These are phyloP conservation scores for Malurus alboscapulatus DNA, from an alignment of 2,113 vertebrate genomes.

Conservation along the genomic window DNA sequence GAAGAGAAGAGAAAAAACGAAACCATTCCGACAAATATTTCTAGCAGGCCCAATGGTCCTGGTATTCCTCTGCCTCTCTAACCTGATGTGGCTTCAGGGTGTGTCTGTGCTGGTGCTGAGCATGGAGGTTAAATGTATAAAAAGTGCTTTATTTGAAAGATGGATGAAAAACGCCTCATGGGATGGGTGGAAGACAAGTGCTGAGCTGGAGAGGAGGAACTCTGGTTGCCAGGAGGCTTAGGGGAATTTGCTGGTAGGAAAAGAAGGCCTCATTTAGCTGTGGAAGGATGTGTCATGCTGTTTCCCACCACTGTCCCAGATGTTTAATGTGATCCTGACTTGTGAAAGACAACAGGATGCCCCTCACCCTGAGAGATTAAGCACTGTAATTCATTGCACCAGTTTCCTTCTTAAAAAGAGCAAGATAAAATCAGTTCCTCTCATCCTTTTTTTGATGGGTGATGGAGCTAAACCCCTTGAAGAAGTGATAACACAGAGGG, in stretches of 20 bases:
- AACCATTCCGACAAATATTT: background rate
- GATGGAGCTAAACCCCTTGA: background rate
- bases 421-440: background rate
- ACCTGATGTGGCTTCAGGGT: background rate
- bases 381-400: background rate
- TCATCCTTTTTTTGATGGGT: background rate
- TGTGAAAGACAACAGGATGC: background rate
- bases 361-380: background rate
- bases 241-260: background rate
- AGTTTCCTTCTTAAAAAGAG: background rate
- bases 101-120: background rate
- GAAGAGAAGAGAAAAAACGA: accelerated
- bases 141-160: background rate
- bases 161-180: background rate
- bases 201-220: background rate
- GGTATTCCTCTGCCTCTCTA: background rate
- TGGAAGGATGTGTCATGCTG: background rate
- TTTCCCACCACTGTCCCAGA: background rate
- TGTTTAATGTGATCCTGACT: background rate
- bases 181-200: background rate
- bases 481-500: background rate
- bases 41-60: background rate
- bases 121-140: background rate
- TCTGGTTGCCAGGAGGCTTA: background rate
- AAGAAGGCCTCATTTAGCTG: background rate